Evolutionary conservation across 2,113 vertebrate species (phyloP), one percentile per base, ranked within the genome.

Genomic region (Ranitomeya variabilis): DNA sequence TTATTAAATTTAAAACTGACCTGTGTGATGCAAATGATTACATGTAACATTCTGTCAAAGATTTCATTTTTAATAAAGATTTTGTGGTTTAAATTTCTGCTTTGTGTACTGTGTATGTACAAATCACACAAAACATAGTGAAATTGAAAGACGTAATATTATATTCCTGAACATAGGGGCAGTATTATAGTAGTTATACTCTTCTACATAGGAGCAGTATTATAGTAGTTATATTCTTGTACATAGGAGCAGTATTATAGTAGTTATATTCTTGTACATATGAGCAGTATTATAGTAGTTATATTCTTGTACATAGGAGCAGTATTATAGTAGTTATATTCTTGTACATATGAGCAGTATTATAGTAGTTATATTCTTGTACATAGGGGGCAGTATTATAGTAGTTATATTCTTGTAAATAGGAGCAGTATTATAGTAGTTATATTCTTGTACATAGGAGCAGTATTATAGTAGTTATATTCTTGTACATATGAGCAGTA

Each of bases 51-150:
- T 2, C 6, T 76, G n/a, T 76, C 26, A 3, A 57, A 13, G 8
- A n/a, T 67, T 54, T 14, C 0, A 26, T 57, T 26, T 85, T 74
- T 16, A 85, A 85, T 85, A 85, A 85, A 85, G 83, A 59, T 85
- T 85, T 74, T 13, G 26, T 23, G 19, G 37, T 37, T 71, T 2
- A 37, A 54, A 16, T 12, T 6, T 19, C 11, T 2, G 31, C 7
- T 74, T 59, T 71, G 13, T 23, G 45, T 31, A 31, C 60, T 21
- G 26, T 16, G 23, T 31, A 57, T 57, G 52, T 19, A 21, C 16
- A 66, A 85, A 11, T 52, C 0, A 9, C 23, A 26, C 1, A 31
- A 14, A 1, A 26, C 0, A 7, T 69, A 10, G 16, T 23, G 12
- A 52, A 21, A 55, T 16, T 66, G 12, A 45, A 19, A 12, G 26